Conservation (phyloP, 1,140 invertebrate species). For the Lepidostoma basale region DNA sequence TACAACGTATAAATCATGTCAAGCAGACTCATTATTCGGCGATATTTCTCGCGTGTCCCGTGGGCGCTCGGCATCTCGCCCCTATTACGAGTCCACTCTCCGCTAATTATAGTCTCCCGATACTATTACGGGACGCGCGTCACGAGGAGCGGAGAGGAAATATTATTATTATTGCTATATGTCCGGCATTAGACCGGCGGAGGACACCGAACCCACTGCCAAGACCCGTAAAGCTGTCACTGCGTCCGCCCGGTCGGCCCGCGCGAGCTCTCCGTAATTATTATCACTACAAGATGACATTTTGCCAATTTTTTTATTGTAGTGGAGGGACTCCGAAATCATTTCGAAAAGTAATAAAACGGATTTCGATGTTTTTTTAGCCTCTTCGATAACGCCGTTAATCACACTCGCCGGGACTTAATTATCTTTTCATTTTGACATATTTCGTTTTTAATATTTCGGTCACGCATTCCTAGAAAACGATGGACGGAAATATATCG, state of each 20-base stretch:
- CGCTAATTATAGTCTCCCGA: constrained; percentile 43
- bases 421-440: constrained; percentile 10
- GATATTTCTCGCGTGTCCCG: constrained; percentile 42
- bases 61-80: constrained; percentile 37
- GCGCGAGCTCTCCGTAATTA: constrained; percentile 19
- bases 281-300: constrained; percentile 31
- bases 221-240: constrained; percentile 44
- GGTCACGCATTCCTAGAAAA: neutral
- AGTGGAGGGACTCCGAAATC: constrained; percentile 9
- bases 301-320: constrained; percentile 34
- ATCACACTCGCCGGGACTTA: neutral
- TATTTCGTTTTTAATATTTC: constrained; percentile 1
- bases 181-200: constrained; percentile 17
- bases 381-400: constrained; percentile 6
- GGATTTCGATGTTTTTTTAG: constrained; percentile 17
- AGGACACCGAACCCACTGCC: constrained; percentile 44
- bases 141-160: constrained; percentile 26
- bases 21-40: constrained; percentile 44
- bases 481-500: neutral
- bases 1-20: constrained; percentile 43
- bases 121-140: constrained; percentile 38
- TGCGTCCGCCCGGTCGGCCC: neutral
- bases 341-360: constrained; percentile 24
- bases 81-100: constrained; percentile 34
- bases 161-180: constrained; percentile 37